phyloP scores from a whole-genome alignment of 2,888 invertebrate species.

The Hymenopus coronatus region DNA sequence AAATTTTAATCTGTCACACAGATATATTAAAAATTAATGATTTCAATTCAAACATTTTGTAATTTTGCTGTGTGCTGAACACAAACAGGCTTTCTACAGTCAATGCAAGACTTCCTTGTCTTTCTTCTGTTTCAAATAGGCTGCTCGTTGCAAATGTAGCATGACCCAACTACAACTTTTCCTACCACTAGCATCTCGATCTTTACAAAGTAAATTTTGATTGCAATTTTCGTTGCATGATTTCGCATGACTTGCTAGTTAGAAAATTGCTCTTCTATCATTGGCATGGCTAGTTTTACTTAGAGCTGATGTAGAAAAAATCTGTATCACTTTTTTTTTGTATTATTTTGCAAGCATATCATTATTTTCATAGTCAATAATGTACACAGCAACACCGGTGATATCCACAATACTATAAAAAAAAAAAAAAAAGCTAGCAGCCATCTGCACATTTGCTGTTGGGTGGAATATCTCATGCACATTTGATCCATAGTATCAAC shows the following conservation, averaged over 20 bases:
- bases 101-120: too few species aligned
- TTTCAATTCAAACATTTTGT: conserved; percentile 4
- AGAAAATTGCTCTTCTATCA: conserved; percentile 5
- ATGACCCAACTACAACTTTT: conserved; percentile 2
- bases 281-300: background rate
- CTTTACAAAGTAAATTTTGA: background rate
- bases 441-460: background rate
- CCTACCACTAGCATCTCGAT: background rate
- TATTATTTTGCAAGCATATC: too few species aligned
- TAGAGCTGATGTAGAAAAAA: background rate
- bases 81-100: too few species aligned
- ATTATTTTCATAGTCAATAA: too few species aligned
- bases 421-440: background rate
- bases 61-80: background rate
- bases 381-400: too few species aligned
- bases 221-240: conserved; percentile 4
- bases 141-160: background rate
- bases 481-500: too few species aligned
- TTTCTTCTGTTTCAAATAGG: too few species aligned
- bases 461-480: too few species aligned
- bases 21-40: conserved; percentile 8
- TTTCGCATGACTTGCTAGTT: conserved; percentile 8
- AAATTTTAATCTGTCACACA: background rate
- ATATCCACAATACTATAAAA: too few species aligned
- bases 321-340: too few species aligned